Percentiles rank a stretch among this genome's conserved stretches.
Evolutionary conservation across 2,888 invertebrate genomes (phyloP).

Genomic region (Piscicola geometra): DNA sequence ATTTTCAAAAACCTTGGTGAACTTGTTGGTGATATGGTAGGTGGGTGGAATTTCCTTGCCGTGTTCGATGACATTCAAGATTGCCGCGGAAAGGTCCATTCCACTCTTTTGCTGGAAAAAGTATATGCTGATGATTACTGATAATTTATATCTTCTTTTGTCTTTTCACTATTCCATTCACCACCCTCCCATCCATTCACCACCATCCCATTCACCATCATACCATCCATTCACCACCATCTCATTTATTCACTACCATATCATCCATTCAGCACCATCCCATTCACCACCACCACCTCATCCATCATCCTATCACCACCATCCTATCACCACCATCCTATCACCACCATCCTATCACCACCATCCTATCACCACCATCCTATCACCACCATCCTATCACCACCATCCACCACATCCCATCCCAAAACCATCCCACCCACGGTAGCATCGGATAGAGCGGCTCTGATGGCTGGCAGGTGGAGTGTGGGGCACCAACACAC

Average conservation of each 20-base stretch:
- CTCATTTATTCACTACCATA: background rate
- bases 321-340: no score
- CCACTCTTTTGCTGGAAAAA: constrained; percentile 59
- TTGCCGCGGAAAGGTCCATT: constrained; percentile 71
- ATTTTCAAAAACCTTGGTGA: constrained; percentile 74
- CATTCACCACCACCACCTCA: no score
- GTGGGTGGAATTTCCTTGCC: constrained; percentile 72
- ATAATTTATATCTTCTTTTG: no score
- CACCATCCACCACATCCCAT: background rate
- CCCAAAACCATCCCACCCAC: constrained; percentile 64
- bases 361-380: no score
- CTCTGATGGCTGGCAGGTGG: constrained; percentile 87
- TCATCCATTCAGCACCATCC: background rate
- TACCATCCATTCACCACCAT: no score
- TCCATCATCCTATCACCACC: no score
- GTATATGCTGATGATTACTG: constrained; percentile 12
- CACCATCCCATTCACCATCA: background rate
- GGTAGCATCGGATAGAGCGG: constrained; percentile 87
- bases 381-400: no score
- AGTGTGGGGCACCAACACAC: constrained; percentile 95
- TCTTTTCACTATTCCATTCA: no score
- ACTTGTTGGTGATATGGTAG: constrained; percentile 91
- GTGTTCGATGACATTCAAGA: constrained; percentile 83
- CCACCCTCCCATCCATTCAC: background rate
- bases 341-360: no score